These are phyloP conservation scores for Ctenoplectra terminalis DNA, from an alignment of 1,140 invertebrate species.

Conservation along the genomic window DNA sequence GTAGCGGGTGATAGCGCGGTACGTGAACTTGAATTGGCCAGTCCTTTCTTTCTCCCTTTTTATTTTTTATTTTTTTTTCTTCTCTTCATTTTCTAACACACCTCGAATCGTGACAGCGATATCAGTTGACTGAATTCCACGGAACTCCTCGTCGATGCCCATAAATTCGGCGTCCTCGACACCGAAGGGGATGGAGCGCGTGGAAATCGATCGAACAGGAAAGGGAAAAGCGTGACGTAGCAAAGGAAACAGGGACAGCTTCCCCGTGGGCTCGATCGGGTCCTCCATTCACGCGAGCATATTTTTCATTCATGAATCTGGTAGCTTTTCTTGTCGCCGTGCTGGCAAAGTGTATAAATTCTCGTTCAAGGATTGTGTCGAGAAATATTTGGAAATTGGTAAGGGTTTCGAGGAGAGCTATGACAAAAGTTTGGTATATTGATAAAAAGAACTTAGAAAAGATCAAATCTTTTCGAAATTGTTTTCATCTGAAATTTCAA, in stretches of 20 bases:
- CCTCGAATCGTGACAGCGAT: slow-evolving; percentile 11
- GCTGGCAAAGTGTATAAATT: no score
- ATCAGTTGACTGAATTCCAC: slow-evolving; percentile 37
- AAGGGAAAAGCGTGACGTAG: slow-evolving; percentile 21
- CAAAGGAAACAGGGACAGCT: neutral
- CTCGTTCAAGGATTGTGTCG: no score
- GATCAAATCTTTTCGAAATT: no score
- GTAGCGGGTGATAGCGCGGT: neutral
- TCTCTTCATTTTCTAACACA: neutral
- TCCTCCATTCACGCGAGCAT: neutral
- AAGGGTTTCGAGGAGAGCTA: no score
- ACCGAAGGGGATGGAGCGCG: no score
- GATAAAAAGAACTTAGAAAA: no score
- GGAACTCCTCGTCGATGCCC: neutral
- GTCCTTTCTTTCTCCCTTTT: neutral
- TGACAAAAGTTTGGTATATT: no score
- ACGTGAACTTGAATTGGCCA: slow-evolving; percentile 1
- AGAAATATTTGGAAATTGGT: no score
- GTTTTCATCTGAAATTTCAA: no score
- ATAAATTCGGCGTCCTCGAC: slow-evolving; percentile 29
- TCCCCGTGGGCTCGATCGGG: neutral
- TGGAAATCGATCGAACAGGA: slow-evolving; percentile 26
- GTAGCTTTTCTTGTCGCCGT: neutral
- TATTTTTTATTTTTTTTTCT: neutral
- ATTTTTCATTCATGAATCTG: slow-evolving; percentile 16